Conservation (phyloP, 2,113 vertebrate genomes). For the Spea multiplicata region DNA sequence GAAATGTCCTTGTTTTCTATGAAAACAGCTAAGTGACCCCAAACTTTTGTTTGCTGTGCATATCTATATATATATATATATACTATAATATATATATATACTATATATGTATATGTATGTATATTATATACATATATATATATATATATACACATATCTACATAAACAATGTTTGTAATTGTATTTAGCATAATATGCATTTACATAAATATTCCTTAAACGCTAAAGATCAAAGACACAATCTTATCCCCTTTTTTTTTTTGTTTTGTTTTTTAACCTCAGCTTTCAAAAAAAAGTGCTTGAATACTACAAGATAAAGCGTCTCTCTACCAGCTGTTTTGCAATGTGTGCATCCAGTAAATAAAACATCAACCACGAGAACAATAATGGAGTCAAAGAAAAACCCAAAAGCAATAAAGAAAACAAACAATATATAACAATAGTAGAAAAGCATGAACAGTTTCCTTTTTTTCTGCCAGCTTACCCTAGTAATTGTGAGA, state of each 20-base stretch:
- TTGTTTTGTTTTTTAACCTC: slow-evolving; percentile 52
- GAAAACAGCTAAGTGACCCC: too few species aligned
- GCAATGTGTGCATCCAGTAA: slow-evolving; percentile 77
- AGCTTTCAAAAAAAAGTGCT: slow-evolving; percentile 87
- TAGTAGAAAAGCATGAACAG: slow-evolving; percentile 54
- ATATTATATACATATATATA: slow-evolving; percentile 58
- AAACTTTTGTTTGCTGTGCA: too few species aligned
- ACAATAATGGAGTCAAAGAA: neutral
- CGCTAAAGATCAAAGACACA: slow-evolving; percentile 82
- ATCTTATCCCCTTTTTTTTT: slow-evolving; percentile 66
- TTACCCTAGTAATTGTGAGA: slow-evolving; percentile 51
- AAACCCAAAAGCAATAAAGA: slow-evolving; percentile 52
- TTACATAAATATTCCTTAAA: slow-evolving; percentile 90
- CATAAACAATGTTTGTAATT: slow-evolving; percentile 72
- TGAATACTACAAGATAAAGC: slow-evolving; percentile 83
- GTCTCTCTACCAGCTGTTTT: slow-evolving; percentile 76
- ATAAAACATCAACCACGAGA: slow-evolving; percentile 55
- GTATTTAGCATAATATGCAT: slow-evolving; percentile 80
- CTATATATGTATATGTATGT: neutral
- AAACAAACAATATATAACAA: slow-evolving; percentile 59
- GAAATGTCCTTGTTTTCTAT: too few species aligned
- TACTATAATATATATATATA: neutral
- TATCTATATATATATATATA: too few species aligned
- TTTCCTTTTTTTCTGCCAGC: slow-evolving; percentile 62
- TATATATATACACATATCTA: slow-evolving; percentile 74